Conservation (phyloP, 2,888 invertebrate genomes). For the Automeris io region DNA sequence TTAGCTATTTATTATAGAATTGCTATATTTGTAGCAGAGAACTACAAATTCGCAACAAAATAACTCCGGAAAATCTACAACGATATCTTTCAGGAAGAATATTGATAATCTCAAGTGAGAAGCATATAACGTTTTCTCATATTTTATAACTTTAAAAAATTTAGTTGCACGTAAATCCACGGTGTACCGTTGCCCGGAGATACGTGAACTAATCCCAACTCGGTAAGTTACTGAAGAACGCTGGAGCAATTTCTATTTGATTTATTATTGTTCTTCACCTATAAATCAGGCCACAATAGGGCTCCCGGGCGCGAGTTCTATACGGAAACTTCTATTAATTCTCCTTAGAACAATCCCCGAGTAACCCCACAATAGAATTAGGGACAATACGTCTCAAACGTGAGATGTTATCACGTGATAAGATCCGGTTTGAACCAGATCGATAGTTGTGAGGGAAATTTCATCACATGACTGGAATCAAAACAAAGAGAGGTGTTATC, state of each 20-base stretch:
- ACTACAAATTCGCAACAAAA: too few relatives aligned
- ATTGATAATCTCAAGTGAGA: too few relatives aligned
- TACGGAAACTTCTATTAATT: conserved; percentile 70
- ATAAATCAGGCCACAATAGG: conserved; percentile 69
- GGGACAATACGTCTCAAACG: conserved; percentile 66
- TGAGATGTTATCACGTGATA: conserved; percentile 59
- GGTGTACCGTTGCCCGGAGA: conserved; percentile 3
- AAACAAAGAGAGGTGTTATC: neutral
- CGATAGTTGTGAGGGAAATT: conserved; percentile 19
- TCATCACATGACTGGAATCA: conserved; percentile 10
- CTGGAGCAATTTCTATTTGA: conserved; percentile 68
- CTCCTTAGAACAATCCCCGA: conserved; percentile 67
- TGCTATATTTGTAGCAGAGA: too few relatives aligned
- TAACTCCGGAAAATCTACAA: too few relatives aligned
- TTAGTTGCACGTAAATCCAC: conserved; percentile 3
- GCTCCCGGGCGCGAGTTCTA: conserved; percentile 43
- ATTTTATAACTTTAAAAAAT: conserved; percentile 1
- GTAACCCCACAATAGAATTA: conserved; percentile 60
- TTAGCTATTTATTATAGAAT: too few relatives aligned
- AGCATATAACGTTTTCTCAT: neutral
- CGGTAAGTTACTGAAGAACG: conserved; percentile 36
- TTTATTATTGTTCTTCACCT: conserved; percentile 74
- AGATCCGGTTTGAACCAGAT: conserved; percentile 14
- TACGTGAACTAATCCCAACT: conserved; percentile 9
- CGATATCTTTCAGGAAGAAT: too few relatives aligned